Conservation (phyloP, 2,888 invertebrate species). For the Eupithecia dodoneata region DNA sequence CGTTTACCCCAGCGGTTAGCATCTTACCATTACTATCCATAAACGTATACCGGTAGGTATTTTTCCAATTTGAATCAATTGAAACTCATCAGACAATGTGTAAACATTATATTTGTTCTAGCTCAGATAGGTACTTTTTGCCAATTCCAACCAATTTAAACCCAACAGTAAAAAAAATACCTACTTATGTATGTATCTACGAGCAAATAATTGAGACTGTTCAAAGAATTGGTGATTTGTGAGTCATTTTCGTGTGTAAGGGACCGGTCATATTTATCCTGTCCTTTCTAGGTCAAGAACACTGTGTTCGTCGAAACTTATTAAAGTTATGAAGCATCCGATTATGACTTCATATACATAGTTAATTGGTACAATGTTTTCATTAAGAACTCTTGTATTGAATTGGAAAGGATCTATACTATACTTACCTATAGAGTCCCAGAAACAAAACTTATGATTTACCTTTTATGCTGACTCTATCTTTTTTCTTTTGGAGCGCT, state of each 20-base stretch:
- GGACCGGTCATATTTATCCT: slow-evolving; percentile 30
- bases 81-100: no score
- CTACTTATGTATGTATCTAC: neutral
- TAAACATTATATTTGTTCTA: neutral
- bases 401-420: neutral
- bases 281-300: slow-evolving; percentile 30
- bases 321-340: slow-evolving; percentile 8
- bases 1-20: no score
- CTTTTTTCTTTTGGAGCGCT: no score
- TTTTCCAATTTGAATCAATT: no score
- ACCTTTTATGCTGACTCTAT: no score
- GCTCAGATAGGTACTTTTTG: neutral
- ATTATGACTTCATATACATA: neutral
- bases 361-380: neutral
- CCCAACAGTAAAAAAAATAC: neutral
- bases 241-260: slow-evolving; percentile 25
- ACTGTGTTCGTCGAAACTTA: slow-evolving; percentile 6
- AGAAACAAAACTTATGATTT: no score
- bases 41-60: no score
- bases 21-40: no score
- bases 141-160: neutral
- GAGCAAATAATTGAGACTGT: slow-evolving; percentile 1
- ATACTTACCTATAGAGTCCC: no score
- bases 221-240: slow-evolving; percentile 34
- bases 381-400: neutral